Evolutionary conservation across 2,113 vertebrate genomes (phyloP), one percentile per base, ranked within the genome.

Genomic region (Xyrauchen texanus): DNA sequence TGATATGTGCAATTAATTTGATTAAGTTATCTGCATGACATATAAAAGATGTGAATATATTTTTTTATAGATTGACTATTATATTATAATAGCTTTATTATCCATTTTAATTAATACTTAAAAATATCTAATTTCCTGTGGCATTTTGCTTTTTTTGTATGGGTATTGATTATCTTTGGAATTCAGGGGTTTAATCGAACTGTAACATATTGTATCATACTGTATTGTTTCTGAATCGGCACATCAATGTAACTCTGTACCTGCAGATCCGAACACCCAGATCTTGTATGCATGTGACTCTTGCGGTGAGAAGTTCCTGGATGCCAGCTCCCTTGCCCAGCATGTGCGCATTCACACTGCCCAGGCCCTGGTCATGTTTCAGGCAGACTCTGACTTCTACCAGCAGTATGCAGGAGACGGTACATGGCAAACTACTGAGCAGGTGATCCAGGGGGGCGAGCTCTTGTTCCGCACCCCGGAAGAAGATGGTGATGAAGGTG

Each of bases 261-360:
- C 62, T 9, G 5, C 91, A 99, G 97, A 99, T 83, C 97, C 97
- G 83, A 96, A 98, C 92, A 98, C 96, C 0, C 96, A 98, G 87
- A 99, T 99, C 87, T 91, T 99, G 8, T 98, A 98, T 0, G 97
- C 96, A 15, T 99, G 97, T 4, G 97, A 99, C 78, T 98, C 96
- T 0, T 98, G 97, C 3, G 97, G 97, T 0, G 97, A 98, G 80
- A 99, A 99, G 83, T 99, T 99, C 85, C 84, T 97, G 88, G 97
- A 99, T 0, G 96, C 96, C 74, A 95, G 85, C 86, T 98, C 96
- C 81, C 88, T 99, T 73, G 97, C 97, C 0, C 96, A 98, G 90
- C 97, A 99, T 0, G 96, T 99, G 5, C 96, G 97, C 79, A 96
- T 99, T 88, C 97, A 99, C 94, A 99, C 97, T 0, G 97, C 97